Evolutionary conservation across 2,888 invertebrate species (phyloP).

Genomic region (Cephus runcator): DNA sequence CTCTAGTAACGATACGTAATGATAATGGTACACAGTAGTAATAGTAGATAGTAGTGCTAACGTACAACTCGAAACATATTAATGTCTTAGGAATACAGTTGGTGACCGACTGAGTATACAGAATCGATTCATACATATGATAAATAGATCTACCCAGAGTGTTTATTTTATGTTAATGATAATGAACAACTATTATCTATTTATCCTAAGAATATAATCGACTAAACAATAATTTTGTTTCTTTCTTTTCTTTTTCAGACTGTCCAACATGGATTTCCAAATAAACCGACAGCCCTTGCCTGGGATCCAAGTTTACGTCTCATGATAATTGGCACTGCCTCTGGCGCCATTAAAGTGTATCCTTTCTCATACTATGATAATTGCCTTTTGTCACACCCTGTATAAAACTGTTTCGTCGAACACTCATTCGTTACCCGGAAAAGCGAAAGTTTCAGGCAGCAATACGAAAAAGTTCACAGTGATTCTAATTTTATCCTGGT

Average conservation of each 20-base stretch:
- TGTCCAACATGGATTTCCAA: slow-evolving; percentile 96
- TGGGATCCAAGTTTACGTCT: slow-evolving; percentile 91
- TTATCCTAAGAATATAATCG: neutral
- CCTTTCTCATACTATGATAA: slow-evolving; percentile 58
- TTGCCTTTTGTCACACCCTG: neutral
- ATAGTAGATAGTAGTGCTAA: neutral
- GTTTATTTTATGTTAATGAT: neutral
- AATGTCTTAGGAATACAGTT: neutral
- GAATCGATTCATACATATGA: neutral
- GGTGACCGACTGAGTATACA: neutral
- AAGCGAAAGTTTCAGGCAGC: neutral
- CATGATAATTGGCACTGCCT: slow-evolving; percentile 93
- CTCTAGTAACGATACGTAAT: neutral
- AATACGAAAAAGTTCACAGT: neutral
- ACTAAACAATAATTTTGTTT: neutral
- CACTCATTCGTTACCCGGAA: neutral
- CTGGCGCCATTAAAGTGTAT: slow-evolving; percentile 88
- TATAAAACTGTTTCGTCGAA: neutral
- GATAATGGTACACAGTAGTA: neutral
- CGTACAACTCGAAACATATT: neutral
- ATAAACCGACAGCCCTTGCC: slow-evolving; percentile 93
- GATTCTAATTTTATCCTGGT: neutral
- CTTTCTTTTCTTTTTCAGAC: slow-evolving; percentile 74
- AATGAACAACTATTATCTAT: neutral
- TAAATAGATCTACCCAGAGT: neutral